Evolutionary conservation across 2,888 invertebrate species (phyloP).

Genomic region (Leuctra nigra): DNA sequence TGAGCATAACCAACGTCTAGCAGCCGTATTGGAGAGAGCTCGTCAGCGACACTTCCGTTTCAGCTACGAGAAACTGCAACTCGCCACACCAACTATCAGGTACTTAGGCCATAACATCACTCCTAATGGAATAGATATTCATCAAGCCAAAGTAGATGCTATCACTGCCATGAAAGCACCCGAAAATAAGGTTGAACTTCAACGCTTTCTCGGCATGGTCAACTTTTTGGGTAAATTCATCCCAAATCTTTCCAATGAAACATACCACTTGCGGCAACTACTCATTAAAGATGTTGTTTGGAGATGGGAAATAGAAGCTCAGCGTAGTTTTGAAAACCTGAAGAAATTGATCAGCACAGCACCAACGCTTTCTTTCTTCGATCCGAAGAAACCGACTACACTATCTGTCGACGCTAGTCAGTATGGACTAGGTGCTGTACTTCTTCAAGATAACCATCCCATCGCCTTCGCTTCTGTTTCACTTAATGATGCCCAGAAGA

Average conservation of each 20-base stretch:
- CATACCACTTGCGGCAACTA: conserved; percentile 12
- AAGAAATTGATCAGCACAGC: conserved; percentile 11
- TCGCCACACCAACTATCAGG: not conserved
- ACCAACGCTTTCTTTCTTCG: conserved; percentile 18
- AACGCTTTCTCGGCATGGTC: conserved; percentile 28
- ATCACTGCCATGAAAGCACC: conserved; percentile 27
- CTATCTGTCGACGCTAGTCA: conserved; percentile 29
- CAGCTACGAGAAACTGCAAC: conserved; percentile 32
- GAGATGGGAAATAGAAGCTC: not conserved
- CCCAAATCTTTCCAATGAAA: conserved; percentile 15
- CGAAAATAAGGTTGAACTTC: conserved; percentile 25
- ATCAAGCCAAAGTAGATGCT: conserved; percentile 22
- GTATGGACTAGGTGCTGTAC: conserved; percentile 28
- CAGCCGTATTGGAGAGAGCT: conserved; percentile 27
- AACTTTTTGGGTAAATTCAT: conserved; percentile 27
- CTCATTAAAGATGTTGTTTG: not conserved
- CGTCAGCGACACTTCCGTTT: conserved; percentile 31
- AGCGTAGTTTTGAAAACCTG: not conserved
- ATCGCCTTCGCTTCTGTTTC: conserved; percentile 24
- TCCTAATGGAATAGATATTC: conserved; percentile 20
- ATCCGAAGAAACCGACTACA: conserved; percentile 22
- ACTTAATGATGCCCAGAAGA: conserved; percentile 25
- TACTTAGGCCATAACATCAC: conserved; percentile 6
- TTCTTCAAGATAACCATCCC: conserved; percentile 24
- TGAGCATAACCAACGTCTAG: conserved; percentile 28